Evolutionary conservation across 1,140 invertebrate species (phyloP).

Genomic region (Bombyx mandarina): DNA sequence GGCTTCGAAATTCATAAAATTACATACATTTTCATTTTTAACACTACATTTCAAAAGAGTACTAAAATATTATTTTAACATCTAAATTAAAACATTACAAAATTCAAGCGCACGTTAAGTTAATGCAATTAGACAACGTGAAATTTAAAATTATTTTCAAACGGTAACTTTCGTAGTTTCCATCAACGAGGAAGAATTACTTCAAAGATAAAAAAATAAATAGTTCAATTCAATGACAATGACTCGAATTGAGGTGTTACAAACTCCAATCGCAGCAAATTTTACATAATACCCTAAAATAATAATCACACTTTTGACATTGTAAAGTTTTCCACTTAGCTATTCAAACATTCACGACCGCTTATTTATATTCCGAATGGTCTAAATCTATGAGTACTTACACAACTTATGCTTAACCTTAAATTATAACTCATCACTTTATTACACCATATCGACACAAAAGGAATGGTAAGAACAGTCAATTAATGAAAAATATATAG

Average conservation of each 20-base stretch:
- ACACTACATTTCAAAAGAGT: neutral
- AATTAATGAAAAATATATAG: constrained; percentile 55
- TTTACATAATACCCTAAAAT: constrained; percentile 53
- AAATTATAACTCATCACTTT: constrained; percentile 52
- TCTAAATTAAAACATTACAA: too few species aligned
- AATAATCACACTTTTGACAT: constrained; percentile 67
- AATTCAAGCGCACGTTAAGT: too few species aligned
- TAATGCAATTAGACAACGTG: too few species aligned
- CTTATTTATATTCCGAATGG: constrained; percentile 9
- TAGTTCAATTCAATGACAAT: constrained; percentile 39
- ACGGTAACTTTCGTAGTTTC: too few species aligned
- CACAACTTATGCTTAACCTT: constrained; percentile 48
- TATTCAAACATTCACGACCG: constrained; percentile 64
- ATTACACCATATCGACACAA: constrained; percentile 57
- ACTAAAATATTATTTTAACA: too few species aligned
- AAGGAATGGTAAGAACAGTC: constrained; percentile 65
- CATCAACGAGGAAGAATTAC: too few species aligned
- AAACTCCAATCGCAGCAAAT: constrained; percentile 49
- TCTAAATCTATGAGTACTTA: constrained; percentile 42
- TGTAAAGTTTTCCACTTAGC: constrained; percentile 63
- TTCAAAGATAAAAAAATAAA: constrained; percentile 9
- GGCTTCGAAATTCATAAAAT: constrained; percentile 9
- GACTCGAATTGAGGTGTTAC: constrained; percentile 54
- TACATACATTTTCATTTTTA: constrained; percentile 5
- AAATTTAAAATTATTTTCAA: too few species aligned